Evolutionary conservation across 2,888 invertebrate species (phyloP).

Genomic region (Archips xylosteana): DNA sequence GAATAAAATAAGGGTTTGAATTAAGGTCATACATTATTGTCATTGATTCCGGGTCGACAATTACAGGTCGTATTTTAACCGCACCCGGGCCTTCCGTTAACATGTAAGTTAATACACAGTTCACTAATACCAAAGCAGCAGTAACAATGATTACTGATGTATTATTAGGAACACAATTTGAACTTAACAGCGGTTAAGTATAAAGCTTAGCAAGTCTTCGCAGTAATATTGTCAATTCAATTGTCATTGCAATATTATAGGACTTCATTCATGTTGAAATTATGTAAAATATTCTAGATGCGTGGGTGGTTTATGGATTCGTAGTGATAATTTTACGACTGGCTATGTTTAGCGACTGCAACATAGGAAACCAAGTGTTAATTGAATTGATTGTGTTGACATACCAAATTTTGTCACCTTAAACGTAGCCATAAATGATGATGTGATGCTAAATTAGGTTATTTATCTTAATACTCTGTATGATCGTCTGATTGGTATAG

Average conservation of each 20-base stretch:
- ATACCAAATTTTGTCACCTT: background rate
- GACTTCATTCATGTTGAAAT: background rate
- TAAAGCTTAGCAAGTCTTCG: background rate
- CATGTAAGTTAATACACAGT: too few species aligned
- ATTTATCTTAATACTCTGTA: too few species aligned
- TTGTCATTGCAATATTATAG: background rate
- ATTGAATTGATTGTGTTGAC: background rate
- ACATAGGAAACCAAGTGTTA: background rate
- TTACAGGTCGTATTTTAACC: too few species aligned
- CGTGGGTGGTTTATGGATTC: background rate
- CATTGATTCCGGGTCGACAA: too few species aligned
- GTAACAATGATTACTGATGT: too few species aligned
- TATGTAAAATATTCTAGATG: background rate
- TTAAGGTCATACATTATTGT: too few species aligned
- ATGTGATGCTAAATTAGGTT: background rate
- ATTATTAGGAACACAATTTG: background rate
- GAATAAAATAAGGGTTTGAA: too few species aligned
- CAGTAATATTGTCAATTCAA: background rate
- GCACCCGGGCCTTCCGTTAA: too few species aligned
- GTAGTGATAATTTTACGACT: background rate
- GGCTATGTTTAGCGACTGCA: background rate
- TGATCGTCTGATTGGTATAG: too few species aligned
- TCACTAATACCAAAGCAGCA: too few species aligned
- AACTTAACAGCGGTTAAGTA: background rate
- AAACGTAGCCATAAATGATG: background rate